phyloP scores from a whole-genome alignment of 2,797 vertebrate species.

The Triplophysa bombifrons region DNA sequence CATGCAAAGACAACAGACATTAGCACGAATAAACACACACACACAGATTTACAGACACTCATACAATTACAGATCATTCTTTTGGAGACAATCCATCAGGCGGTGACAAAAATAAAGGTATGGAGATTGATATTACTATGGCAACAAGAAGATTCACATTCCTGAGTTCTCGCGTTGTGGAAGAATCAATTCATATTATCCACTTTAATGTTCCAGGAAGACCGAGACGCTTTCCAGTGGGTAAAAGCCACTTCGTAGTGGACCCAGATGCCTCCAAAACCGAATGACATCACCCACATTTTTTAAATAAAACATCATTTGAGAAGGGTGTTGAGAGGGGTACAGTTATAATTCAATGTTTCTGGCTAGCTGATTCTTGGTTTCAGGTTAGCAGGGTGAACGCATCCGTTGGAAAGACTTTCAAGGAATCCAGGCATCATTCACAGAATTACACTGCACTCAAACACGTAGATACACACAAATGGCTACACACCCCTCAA shows the following conservation, averaged over 20 bases:
- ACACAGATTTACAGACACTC: not conserved
- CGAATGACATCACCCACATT: not conserved
- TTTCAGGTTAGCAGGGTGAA: not conserved
- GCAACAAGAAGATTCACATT: conserved; percentile 36
- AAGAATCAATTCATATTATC: conserved; percentile 47
- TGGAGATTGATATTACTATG: conserved; percentile 26
- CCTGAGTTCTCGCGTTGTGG: conserved; percentile 21
- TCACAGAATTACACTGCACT: conserved; percentile 16
- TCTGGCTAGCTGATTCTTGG: not conserved
- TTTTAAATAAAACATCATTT: not conserved
- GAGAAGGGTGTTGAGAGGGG: not conserved
- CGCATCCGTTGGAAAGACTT: not conserved
- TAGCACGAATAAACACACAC: not conserved
- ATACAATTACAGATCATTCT: conserved; percentile 1
- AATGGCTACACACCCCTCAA: not conserved
- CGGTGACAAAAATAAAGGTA: conserved; percentile 18
- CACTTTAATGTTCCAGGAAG: conserved; percentile 37
- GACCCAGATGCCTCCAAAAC: conserved; percentile 1
- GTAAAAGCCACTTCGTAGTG: conserved; percentile 7
- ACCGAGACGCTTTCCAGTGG: conserved; percentile 20
- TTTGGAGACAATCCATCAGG: conserved; percentile 19
- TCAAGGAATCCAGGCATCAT: conserved; percentile 43
- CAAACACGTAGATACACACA: not conserved
- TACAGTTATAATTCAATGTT: not conserved
- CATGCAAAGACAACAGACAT: not conserved